phyloP scores from a whole-genome alignment of 2,113 vertebrate species.

The Forbesichthys agassizii region DNA sequence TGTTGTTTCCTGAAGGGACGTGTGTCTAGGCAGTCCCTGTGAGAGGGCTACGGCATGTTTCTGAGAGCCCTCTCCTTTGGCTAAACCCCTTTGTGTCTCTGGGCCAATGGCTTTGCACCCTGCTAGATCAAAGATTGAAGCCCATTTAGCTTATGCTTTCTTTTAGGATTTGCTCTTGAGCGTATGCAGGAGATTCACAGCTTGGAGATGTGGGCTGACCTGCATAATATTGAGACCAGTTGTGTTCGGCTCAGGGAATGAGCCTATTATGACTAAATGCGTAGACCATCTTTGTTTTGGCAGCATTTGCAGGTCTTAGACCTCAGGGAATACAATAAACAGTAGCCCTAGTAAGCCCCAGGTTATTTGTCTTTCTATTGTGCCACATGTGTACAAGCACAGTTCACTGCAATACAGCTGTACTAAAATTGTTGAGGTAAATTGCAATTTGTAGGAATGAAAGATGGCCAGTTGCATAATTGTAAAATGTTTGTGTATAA shows the following conservation, averaged over 20 bases:
- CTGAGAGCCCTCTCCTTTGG: slow-evolving; percentile 62
- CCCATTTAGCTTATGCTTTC: slow-evolving; percentile 68
- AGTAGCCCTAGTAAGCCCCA: slow-evolving; percentile 34
- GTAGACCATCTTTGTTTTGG: slow-evolving; percentile 59
- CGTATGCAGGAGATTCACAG: slow-evolving; percentile 58
- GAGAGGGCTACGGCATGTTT: slow-evolving; percentile 70
- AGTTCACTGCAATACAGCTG: slow-evolving; percentile 3
- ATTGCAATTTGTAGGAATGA: neutral
- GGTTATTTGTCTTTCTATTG: slow-evolving; percentile 33
- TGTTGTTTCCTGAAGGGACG: slow-evolving; percentile 59
- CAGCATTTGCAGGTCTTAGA: slow-evolving; percentile 41
- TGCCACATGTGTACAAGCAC: slow-evolving; percentile 9
- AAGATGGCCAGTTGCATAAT: no score
- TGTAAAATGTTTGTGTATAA: no score
- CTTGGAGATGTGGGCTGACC: slow-evolving; percentile 52
- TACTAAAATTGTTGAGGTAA: neutral
- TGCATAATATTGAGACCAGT: slow-evolving; percentile 54
- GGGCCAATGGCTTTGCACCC: slow-evolving; percentile 73
- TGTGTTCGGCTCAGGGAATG: slow-evolving; percentile 29
- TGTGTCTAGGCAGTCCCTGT: slow-evolving; percentile 64
- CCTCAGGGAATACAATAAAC: slow-evolving; percentile 29
- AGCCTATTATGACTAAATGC: slow-evolving; percentile 49
- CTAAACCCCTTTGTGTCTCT: slow-evolving; percentile 73
- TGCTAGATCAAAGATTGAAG: slow-evolving; percentile 76
- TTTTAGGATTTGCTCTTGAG: slow-evolving; percentile 71